Evolutionary conservation across 2,113 vertebrate genomes (phyloP).

Genomic region (Verasper variegatus): DNA sequence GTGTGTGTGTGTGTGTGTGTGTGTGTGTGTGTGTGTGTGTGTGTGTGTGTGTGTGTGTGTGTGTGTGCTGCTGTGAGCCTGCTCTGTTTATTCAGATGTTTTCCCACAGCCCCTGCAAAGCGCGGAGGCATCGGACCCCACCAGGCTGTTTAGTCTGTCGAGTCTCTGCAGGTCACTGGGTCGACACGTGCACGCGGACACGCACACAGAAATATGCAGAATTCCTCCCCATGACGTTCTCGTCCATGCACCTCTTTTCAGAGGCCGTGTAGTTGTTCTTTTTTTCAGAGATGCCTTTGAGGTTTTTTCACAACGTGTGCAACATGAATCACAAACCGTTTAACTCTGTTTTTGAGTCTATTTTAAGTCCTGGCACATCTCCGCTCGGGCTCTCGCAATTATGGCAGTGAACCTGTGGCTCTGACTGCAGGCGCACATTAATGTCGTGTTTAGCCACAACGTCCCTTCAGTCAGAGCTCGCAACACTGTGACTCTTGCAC

Average conservation of each 20-base stretch:
- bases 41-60: too few species aligned
- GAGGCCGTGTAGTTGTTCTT: too few species aligned
- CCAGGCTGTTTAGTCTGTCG: constrained; percentile 66
- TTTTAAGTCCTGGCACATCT: neutral
- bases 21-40: too few species aligned
- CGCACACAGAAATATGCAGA: neutral
- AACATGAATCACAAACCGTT: neutral
- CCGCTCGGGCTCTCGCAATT: neutral
- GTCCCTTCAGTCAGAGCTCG: constrained; percentile 19
- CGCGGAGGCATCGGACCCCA: constrained; percentile 39
- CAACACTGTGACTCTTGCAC: constrained; percentile 1
- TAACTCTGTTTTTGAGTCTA: neutral
- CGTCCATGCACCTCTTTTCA: neutral
- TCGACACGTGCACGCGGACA: neutral
- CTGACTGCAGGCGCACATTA: neutral
- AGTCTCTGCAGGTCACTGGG: constrained; percentile 37
- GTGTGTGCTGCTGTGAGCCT: constrained; percentile 31
- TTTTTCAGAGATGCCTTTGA: too few species aligned
- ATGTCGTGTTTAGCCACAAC: constrained; percentile 8
- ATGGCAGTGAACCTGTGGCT: constrained; percentile 5
- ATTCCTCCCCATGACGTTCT: neutral
- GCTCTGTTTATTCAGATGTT: constrained; percentile 78
- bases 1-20: too few species aligned
- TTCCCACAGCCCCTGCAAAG: constrained; percentile 66
- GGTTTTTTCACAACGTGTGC: too few species aligned